Evolutionary conservation across 2,113 vertebrate genomes (phyloP).

Genomic region (Meleagris gallopavo): DNA sequence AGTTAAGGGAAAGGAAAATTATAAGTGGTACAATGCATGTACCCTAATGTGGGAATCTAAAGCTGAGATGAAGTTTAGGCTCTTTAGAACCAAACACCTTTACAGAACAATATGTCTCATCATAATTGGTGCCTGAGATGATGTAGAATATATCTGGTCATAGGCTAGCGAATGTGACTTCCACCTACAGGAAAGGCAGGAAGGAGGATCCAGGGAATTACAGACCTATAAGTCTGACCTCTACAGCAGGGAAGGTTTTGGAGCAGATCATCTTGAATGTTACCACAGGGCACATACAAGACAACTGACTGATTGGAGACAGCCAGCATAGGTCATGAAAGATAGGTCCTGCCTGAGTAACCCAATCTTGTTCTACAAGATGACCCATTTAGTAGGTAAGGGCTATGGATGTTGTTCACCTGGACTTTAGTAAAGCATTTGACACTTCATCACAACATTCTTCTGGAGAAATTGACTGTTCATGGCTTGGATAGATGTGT

Average conservation of each 20-base stretch:
- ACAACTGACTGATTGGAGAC: background rate
- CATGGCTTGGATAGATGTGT: background rate
- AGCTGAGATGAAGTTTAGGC: background rate
- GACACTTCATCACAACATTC: background rate
- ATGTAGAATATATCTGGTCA: background rate
- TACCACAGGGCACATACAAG: background rate
- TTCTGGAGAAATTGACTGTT: background rate
- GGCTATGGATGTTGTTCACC: background rate
- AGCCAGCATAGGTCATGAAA: background rate
- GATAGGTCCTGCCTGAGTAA: background rate
- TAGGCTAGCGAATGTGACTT: background rate
- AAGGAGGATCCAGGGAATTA: background rate
- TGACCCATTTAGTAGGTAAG: background rate
- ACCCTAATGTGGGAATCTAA: background rate
- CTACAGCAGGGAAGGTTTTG: background rate
- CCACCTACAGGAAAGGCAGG: background rate
- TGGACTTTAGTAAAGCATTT: background rate
- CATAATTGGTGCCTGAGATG: background rate
- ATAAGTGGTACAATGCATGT: background rate
- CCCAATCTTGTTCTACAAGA: background rate
- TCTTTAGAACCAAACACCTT: background rate
- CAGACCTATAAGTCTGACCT: background rate
- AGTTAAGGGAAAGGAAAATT: background rate
- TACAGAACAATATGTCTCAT: background rate
- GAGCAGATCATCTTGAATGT: background rate